Evolutionary conservation across 2,797 vertebrate species (phyloP), one percentile per base, ranked within the genome.

Genomic region (Huso huso): DNA sequence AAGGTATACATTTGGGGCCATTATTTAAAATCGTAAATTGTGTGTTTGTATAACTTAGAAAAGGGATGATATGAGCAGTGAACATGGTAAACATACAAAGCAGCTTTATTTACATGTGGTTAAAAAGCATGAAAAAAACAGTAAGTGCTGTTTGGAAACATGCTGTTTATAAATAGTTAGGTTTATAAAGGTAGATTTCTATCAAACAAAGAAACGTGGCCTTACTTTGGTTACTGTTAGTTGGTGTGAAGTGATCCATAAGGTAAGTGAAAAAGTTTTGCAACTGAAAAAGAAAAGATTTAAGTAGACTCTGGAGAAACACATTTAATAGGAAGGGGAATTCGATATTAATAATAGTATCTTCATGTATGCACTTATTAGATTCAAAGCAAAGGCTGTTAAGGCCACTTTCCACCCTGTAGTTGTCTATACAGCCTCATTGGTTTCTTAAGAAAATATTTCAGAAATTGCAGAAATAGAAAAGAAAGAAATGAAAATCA

Each of bases 191-290:
- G 5, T 52, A 51, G 18, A 9, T 23, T n/a, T 23, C 23, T 1
- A 15, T 7, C 9, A 55, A 55, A 65, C 6, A 11, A 10, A 66
- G 49, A 66, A 37, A 8, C 23, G 7, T 6, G 61, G 61, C 81
- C 93, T 92, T 89, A 96, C 96, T 81, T 79, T 96, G 90, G 51
- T 78, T 81, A 64, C 76, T 87, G 83, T 84, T 91, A 70, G 84
- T 83, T 64, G 94, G 89, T 0, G 88, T 93, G 81, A 96, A 93
- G 77, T 94, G 91, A 59, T 93, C 92, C 88, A 95, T 88, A 48
- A 98, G 85, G 79, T 90, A 95, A 72, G 85, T 89, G 79, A 98
- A 97, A 75, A 96, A 98, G 66, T 90, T 89, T 70, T 95, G 92
- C 70, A 98, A 92, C 95, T 97, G 86, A 64, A 66, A 73, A 62